phyloP scores from a whole-genome alignment of 2,113 vertebrate species.

The Caranx melampygus region DNA sequence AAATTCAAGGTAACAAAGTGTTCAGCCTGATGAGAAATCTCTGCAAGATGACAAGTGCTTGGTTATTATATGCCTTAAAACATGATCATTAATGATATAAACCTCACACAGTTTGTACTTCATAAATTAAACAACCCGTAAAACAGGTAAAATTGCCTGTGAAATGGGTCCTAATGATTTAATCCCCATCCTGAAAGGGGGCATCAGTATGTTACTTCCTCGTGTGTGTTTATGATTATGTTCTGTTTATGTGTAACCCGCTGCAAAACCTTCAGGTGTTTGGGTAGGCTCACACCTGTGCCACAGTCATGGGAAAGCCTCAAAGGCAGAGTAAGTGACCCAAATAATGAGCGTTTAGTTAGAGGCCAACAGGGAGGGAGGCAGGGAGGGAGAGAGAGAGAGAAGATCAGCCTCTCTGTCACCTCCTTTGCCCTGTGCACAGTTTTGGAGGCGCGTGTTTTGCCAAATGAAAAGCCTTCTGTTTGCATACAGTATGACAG shows the following conservation, averaged over 20 bases:
- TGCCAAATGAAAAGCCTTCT: slow-evolving; percentile 56
- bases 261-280: slow-evolving; percentile 52
- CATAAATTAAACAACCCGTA: background rate
- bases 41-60: background rate
- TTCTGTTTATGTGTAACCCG: slow-evolving; percentile 9
- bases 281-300: slow-evolving; percentile 63
- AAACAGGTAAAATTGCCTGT: background rate
- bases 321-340: slow-evolving; percentile 60
- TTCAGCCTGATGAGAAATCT: slow-evolving; percentile 4
- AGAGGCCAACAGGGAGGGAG: slow-evolving; percentile 35
- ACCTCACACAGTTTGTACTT: background rate
- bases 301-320: slow-evolving; percentile 45
- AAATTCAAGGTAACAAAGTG: background rate
- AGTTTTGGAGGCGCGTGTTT: slow-evolving; percentile 36
- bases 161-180: background rate
- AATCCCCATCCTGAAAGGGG: background rate
- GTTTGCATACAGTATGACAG: slow-evolving; percentile 53
- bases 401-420: slow-evolving; percentile 22
- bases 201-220: background rate
- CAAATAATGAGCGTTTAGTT: slow-evolving; percentile 56
- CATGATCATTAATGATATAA: background rate
- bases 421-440: slow-evolving; percentile 47
- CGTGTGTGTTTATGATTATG: background rate
- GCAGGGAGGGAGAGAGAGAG: slow-evolving; percentile 23
- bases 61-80: background rate